Conservation (phyloP, 2,797 vertebrate species). For the Heteromormyrus szaboi region DNA sequence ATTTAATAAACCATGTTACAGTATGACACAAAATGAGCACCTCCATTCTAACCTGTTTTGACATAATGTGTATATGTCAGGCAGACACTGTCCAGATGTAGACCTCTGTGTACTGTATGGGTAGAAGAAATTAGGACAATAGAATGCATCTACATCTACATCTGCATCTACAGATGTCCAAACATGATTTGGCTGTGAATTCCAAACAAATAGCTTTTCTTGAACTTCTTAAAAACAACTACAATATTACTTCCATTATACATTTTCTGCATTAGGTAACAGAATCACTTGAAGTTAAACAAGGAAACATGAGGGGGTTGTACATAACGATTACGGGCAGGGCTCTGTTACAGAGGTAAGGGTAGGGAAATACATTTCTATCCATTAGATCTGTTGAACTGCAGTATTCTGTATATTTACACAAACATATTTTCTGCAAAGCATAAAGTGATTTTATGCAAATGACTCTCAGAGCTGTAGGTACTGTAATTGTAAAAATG, state of each 20-base stretch:
- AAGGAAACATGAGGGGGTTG: not conserved
- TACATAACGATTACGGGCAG: not conserved
- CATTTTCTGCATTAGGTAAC: not conserved
- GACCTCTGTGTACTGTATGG: not conserved
- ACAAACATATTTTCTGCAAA: constrained; percentile 5
- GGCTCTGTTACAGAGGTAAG: not conserved
- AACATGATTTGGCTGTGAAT: not conserved
- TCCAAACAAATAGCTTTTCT: not conserved
- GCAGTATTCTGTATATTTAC: not conserved
- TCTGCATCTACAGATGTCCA: not conserved
- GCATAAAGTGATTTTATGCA: not conserved
- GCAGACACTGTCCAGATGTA: not conserved
- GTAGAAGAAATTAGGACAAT: not conserved
- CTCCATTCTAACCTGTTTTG: not conserved
- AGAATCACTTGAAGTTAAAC: not conserved
- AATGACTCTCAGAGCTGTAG: not conserved
- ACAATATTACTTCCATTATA: not conserved
- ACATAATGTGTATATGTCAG: not conserved
- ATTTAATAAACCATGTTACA: not conserved
- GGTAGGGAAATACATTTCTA: not conserved
- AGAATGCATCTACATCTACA: not conserved
- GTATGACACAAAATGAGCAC: not conserved
- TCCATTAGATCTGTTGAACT: not conserved
- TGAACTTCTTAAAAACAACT: not conserved
- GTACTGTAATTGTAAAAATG: not conserved